A percentile compares a stretch with the other conserved stretches of the same genome.
Conservation (phyloP, 2,888 invertebrate species). For the Noctua janthe region DNA sequence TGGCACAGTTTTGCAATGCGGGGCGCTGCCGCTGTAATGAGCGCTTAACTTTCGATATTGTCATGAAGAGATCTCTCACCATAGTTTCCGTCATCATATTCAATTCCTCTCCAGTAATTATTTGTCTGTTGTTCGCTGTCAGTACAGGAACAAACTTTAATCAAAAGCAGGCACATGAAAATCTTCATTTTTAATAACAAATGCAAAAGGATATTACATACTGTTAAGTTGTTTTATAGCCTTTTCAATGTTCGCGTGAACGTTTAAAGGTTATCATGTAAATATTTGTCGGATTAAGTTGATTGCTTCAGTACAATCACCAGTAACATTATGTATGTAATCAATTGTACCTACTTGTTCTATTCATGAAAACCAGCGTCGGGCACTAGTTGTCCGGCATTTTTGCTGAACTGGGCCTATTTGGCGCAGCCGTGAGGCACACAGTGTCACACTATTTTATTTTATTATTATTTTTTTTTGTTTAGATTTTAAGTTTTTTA, state of each 20-base stretch:
- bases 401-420: too few relatives aligned
- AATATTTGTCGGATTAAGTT: background rate
- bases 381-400: too few relatives aligned
- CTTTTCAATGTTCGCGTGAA: constrained; percentile 28
- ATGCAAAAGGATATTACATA: background rate
- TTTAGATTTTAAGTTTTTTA: too few relatives aligned
- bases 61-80: constrained; percentile 31
- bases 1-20: background rate
- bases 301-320: constrained; percentile 14
- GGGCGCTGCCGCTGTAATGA: background rate
- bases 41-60: background rate
- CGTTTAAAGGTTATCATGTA: constrained; percentile 6
- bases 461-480: too few relatives aligned
- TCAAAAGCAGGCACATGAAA: constrained; percentile 38
- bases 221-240: constrained; percentile 24
- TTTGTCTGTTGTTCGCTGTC: constrained; percentile 2
- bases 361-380: background rate
- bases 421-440: too few relatives aligned
- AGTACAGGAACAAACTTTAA: constrained; percentile 25
- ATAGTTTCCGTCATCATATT: constrained; percentile 26
- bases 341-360: background rate
- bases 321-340: background rate
- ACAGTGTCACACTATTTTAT: too few relatives aligned
- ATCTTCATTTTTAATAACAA: constrained; percentile 38
- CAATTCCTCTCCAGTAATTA: constrained; percentile 4